Conservation (phyloP, 1,140 invertebrate genomes). For the Sinella curviseta region DNA sequence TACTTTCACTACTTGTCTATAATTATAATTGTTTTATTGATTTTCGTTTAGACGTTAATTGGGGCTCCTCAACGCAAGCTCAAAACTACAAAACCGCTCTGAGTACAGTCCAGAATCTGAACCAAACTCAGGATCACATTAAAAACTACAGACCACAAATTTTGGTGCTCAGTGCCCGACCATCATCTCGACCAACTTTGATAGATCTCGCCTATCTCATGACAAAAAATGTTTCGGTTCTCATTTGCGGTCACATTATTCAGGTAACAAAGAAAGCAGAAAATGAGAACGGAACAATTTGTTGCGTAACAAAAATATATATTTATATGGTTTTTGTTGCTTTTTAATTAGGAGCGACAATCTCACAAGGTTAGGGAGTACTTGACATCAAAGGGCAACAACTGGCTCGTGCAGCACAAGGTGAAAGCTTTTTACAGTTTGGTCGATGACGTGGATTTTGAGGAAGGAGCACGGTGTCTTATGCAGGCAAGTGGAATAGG, state of each 20-base stretch:
- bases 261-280: constrained; percentile 57
- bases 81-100: constrained; percentile 63
- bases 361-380: constrained; percentile 66
- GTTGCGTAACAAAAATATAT: constrained; percentile 34
- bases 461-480: constrained; percentile 58
- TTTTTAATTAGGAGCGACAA: constrained; percentile 59
- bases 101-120: constrained; percentile 59
- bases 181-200: constrained; percentile 59
- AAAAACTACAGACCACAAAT: constrained; percentile 66
- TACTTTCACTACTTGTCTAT: not conserved
- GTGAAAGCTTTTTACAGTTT: constrained; percentile 89
- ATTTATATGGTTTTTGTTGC: constrained; percentile 59
- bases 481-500: constrained; percentile 60
- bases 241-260: constrained; percentile 64
- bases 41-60: constrained; percentile 62
- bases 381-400: constrained; percentile 66
- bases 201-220: constrained; percentile 64
- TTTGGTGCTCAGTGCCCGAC: constrained; percentile 61
- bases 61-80: constrained; percentile 65
- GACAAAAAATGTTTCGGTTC: constrained; percentile 62
- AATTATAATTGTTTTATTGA: constrained; percentile 29
- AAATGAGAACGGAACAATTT: constrained; percentile 41
- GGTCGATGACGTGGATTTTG: constrained; percentile 76
- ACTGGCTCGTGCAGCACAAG: constrained; percentile 80
- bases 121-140: constrained; percentile 62